These are phyloP conservation scores for Apogon talboti DNA, from an alignment of 2,797 vertebrate species.

Conservation along the genomic window DNA sequence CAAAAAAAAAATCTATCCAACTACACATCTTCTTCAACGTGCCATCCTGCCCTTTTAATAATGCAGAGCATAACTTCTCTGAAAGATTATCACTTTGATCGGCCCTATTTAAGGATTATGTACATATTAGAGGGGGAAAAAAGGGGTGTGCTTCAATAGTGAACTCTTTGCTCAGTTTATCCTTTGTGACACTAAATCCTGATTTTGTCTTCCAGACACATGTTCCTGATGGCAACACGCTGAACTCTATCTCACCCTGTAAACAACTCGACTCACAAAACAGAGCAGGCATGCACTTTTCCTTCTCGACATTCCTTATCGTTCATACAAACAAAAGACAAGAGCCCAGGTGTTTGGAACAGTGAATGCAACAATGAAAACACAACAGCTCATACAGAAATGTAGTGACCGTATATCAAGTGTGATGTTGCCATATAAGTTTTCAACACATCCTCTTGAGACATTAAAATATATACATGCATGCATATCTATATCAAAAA, in stretches of 20 bases:
- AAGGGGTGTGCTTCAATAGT: slow-evolving; percentile 14
- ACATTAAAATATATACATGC: too few relatives aligned
- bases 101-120: slow-evolving; percentile 23
- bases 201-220: slow-evolving; percentile 23
- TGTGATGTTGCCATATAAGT: too few relatives aligned
- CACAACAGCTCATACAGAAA: slow-evolving; percentile 32
- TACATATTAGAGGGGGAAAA: slow-evolving; percentile 13
- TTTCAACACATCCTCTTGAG: too few relatives aligned
- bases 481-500: too few relatives aligned
- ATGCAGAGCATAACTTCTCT: slow-evolving; percentile 3
- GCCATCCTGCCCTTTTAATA: slow-evolving; percentile 5
- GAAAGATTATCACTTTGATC: slow-evolving; percentile 17
- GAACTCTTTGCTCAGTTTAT: slow-evolving; percentile 13
- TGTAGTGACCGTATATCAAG: too few relatives aligned
- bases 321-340: slow-evolving; percentile 47
- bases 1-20: slow-evolving; percentile 7
- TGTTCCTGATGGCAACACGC: slow-evolving; percentile 16
- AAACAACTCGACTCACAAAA: slow-evolving; percentile 38
- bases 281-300: slow-evolving; percentile 25
- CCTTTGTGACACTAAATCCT: slow-evolving; percentile 36
- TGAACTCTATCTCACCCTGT: slow-evolving; percentile 52
- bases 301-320: slow-evolving; percentile 29
- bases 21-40: neutral
- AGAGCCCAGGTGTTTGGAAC: slow-evolving; percentile 42
- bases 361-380: slow-evolving; percentile 56